A percentile compares a stretch with the other conserved stretches of the same genome.
These are phyloP conservation scores for Syngnathoides biaculeatus DNA, from an alignment of 2,113 vertebrate genomes.

Conservation along the genomic window DNA sequence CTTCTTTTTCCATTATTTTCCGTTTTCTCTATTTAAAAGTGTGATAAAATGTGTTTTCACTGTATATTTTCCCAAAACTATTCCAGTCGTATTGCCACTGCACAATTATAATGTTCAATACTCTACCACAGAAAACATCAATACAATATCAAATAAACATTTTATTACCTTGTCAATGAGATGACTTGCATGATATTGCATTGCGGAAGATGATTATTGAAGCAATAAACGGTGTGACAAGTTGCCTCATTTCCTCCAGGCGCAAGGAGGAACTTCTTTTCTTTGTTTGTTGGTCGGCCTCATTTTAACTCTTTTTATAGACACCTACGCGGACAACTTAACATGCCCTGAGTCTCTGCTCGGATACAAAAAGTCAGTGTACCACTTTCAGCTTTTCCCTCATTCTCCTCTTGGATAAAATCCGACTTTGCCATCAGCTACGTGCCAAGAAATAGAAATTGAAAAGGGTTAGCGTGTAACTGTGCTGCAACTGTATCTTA, in stretches of 20 bases:
- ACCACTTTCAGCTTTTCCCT: too few species aligned
- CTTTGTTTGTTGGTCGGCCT: conserved; percentile 41
- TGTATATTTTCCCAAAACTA: too few species aligned
- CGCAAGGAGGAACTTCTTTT: background rate
- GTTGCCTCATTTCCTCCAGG: conserved; percentile 1
- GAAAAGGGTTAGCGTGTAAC: background rate
- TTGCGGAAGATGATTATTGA: background rate
- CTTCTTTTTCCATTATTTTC: too few species aligned
- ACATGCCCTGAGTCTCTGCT: conserved; percentile 14
- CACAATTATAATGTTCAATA: background rate
- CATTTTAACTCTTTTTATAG: conserved; percentile 56
- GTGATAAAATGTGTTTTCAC: too few species aligned
- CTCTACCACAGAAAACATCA: background rate
- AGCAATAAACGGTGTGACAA: background rate
- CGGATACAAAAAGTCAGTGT: background rate
- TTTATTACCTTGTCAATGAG: background rate
- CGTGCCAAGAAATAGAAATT: too few species aligned
- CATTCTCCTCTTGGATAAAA: too few species aligned
- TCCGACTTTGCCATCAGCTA: too few species aligned
- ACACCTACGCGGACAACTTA: conserved; percentile 38
- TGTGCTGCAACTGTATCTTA: background rate
- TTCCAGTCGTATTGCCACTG: too few species aligned
- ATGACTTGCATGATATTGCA: background rate
- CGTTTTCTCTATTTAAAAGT: too few species aligned
- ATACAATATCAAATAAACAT: background rate